Evolutionary conservation across 2,797 vertebrate species (phyloP).

Genomic region (Microcaecilia unicolor): DNA sequence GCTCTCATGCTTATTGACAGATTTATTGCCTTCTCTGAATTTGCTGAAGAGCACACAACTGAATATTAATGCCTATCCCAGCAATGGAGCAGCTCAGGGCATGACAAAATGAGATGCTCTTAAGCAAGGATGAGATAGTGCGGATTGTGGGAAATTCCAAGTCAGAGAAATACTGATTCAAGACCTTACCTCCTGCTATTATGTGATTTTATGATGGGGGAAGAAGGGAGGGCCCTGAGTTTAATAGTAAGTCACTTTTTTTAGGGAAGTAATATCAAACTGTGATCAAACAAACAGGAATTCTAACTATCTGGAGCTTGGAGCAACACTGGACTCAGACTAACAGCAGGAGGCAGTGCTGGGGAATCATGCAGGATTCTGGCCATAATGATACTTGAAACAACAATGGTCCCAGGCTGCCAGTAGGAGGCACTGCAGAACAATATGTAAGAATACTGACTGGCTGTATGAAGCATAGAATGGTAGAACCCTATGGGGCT

Average conservation of each 20-base stretch:
- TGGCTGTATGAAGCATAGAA: too few relatives aligned
- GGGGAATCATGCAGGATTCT: not conserved
- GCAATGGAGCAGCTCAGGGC: not conserved
- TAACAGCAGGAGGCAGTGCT: not conserved
- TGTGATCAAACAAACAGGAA: not conserved
- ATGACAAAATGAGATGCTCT: not conserved
- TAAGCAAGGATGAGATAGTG: not conserved
- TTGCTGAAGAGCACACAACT: constrained; percentile 36
- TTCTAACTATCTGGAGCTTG: rapidly evolving
- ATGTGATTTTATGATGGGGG: too few relatives aligned
- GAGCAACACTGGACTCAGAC: not conserved
- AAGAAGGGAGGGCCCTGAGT: too few relatives aligned
- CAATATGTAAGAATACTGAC: too few relatives aligned
- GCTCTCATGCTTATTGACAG: constrained; percentile 51
- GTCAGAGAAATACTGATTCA: not conserved
- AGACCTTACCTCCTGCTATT: constrained; percentile 1
- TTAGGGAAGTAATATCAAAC: too few relatives aligned
- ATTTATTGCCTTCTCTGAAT: constrained; percentile 53
- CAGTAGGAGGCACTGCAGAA: too few relatives aligned
- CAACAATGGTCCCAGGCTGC: too few relatives aligned
- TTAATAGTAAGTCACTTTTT: too few relatives aligned
- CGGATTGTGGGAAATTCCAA: not conserved
- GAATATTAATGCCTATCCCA: constrained; percentile 46
- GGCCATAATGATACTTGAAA: too few relatives aligned
- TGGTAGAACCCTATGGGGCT: too few relatives aligned